A percentile compares a stretch with the other conserved stretches of the same genome.
phyloP scores from a whole-genome alignment of 2,888 invertebrate genomes.

The Encarsia formosa region DNA sequence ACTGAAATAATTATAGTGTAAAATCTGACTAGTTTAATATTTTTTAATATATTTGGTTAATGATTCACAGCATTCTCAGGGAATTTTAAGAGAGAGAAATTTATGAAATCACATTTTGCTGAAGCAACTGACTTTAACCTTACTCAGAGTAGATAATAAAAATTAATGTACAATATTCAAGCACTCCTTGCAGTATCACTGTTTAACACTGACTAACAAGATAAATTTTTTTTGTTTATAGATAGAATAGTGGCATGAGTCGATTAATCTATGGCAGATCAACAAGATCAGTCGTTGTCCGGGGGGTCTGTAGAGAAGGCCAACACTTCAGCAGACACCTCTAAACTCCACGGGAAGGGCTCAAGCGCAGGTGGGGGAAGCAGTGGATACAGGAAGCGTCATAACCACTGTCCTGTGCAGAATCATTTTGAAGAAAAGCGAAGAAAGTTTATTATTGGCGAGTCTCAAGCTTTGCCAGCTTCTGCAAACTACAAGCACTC shows the following conservation, averaged over 20 bases:
- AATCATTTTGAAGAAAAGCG: conserved; percentile 45
- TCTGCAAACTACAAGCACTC: conserved; percentile 34
- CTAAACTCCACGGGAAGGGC: conserved; percentile 47
- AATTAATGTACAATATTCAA: too few relatives aligned
- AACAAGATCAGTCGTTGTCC: conserved; percentile 52
- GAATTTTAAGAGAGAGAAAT: too few relatives aligned
- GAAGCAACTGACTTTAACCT: too few relatives aligned
- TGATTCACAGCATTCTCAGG: too few relatives aligned
- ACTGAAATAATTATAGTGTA: too few relatives aligned
- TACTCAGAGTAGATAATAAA: too few relatives aligned
- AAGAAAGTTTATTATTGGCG: conserved; percentile 41
- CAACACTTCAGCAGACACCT: conserved; percentile 51
- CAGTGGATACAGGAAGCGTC: conserved; percentile 47
- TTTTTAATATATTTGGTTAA: too few relatives aligned
- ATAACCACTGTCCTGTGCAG: conserved; percentile 42
- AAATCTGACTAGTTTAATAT: too few relatives aligned
- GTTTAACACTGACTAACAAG: too few relatives aligned
- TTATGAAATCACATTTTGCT: too few relatives aligned
- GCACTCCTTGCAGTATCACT: too few relatives aligned
- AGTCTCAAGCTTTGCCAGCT: conserved; percentile 39
- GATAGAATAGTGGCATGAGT: conserved; percentile 53
- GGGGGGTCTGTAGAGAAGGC: conserved; percentile 53
- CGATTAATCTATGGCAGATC: conserved; percentile 54
- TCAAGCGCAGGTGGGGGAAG: conserved; percentile 36
- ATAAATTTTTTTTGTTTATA: conserved; percentile 36